Evolutionary conservation across 2,888 invertebrate species (phyloP).

Genomic region (Dione juno): DNA sequence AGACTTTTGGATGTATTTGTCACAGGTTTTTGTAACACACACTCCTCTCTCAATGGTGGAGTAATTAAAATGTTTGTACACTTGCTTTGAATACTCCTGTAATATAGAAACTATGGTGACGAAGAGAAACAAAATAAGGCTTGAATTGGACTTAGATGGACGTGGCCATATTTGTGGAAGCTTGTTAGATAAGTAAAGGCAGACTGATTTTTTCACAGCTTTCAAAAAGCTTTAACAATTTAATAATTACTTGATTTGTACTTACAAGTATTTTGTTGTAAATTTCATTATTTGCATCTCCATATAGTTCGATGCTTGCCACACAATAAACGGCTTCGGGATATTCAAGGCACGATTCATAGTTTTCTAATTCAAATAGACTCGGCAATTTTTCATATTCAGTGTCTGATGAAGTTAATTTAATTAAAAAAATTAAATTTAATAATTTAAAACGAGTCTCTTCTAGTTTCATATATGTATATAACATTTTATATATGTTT

Average conservation of each 20-base stretch:
- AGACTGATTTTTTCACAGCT: too few species aligned
- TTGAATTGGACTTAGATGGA: too few species aligned
- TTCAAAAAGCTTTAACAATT: too few species aligned
- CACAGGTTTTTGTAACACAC: constrained; percentile 42
- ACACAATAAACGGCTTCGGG: constrained; percentile 51
- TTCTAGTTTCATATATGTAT: too few species aligned
- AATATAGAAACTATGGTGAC: background rate
- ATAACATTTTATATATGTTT: too few species aligned
- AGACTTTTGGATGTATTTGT: constrained; percentile 22
- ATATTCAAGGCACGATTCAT: constrained; percentile 47
- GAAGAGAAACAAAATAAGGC: too few species aligned
- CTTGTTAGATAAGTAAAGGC: background rate
- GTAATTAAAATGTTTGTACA: constrained; percentile 43
- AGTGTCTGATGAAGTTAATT: background rate
- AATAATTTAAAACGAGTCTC: too few species aligned
- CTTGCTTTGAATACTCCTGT: constrained; percentile 44
- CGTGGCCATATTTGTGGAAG: too few species aligned
- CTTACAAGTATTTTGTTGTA: constrained; percentile 50
- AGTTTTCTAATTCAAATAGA: constrained; percentile 52
- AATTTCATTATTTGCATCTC: constrained; percentile 48
- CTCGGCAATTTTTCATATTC: constrained; percentile 47
- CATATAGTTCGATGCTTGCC: constrained; percentile 43
- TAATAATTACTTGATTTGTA: background rate
- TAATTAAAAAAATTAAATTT: background rate
- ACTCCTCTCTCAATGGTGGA: constrained; percentile 40